These are phyloP conservation scores for Stegastes partitus DNA, from an alignment of 2,113 vertebrate species.

Conservation along the genomic window DNA sequence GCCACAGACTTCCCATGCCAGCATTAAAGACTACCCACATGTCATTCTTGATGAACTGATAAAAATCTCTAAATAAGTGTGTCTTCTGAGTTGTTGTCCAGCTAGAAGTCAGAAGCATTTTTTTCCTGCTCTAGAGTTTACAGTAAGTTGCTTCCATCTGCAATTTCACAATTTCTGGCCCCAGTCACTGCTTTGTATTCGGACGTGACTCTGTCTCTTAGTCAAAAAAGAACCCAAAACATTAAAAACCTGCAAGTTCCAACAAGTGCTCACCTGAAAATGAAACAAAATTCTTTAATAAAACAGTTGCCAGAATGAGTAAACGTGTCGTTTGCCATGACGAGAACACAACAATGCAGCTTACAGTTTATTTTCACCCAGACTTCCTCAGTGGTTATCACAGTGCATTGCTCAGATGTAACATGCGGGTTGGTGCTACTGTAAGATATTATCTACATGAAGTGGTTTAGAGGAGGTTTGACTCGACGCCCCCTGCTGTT, in stretches of 20 bases:
- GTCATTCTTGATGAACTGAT: too few species aligned
- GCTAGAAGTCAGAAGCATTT: too few species aligned
- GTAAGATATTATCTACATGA: too few species aligned
- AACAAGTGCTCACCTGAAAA: neutral
- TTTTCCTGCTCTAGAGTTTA: too few species aligned
- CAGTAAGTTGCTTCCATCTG: too few species aligned
- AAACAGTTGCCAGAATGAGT: neutral
- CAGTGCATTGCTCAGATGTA: neutral
- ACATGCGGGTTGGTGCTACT: too few species aligned
- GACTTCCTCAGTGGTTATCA: neutral
- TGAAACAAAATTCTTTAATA: neutral
- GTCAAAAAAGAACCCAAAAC: neutral
- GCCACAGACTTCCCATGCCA: too few species aligned
- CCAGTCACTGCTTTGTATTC: too few species aligned
- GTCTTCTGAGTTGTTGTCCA: too few species aligned
- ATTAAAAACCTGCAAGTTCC: neutral
- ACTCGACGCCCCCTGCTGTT: constrained; percentile 58
- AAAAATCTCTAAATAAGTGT: too few species aligned
- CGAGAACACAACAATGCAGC: neutral
- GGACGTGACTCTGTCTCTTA: neutral
- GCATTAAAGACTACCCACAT: too few species aligned
- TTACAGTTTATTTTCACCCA: accelerated
- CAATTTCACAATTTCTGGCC: neutral
- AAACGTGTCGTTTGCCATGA: neutral
- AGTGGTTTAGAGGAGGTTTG: neutral